Base-by-base conservation (phyloP, 2,113 vertebrate genomes). In the Hystrix brachyura region DNA sequence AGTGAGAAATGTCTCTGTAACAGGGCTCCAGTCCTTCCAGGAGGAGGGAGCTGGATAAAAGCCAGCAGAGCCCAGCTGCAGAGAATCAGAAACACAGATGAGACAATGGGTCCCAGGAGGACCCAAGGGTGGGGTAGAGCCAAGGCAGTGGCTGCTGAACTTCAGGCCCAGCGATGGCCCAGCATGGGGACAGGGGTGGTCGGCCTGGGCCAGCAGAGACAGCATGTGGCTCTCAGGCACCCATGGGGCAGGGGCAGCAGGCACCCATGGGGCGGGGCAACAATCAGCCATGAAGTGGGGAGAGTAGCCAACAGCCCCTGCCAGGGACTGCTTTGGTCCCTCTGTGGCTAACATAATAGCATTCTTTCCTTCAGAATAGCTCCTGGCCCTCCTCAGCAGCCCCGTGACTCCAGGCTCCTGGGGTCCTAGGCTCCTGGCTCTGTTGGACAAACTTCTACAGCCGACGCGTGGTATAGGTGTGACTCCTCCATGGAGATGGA, bases 211-310 rank as follows among this genome's bases (percentile, higher is more conserved):
- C 29, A 34, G 34, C 60, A 0, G 53, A 38, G 38, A 12, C 64
- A 1, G 15, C 21, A 38, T n/a, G n/a, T n/a, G 48, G 27, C 21
- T 25, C 0, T 1, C 1, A 5, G 48, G 46, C 23, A 32, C 1
- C 0, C 6, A 18, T 18, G 6, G 25, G 6, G 59, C 76, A 7
- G 53, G 57, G 4, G 43, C 9, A 65, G 82, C 19, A 78, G 32
- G 15, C 7, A 62, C 2, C 19, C 21, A 81, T 18, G 21, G 14
- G 29, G n/a, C 18, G 29, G 46, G 14, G 32, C 9, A 65, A 60
- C 19, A 78, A 51, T 15, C 7, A 62, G 5, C 19, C 21, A 81
- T 18, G 21, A 25, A 43, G n/a, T 23, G 48, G 46, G 14, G 32
- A n/a, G 32, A 21, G 7, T n/a, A 48, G 32, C 19, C 82, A n/a